A percentile compares a stretch with the other conserved stretches of the same genome.
These are phyloP conservation scores for Orthosia incerta DNA, from an alignment of 2,888 invertebrate species.

Conservation along the genomic window DNA sequence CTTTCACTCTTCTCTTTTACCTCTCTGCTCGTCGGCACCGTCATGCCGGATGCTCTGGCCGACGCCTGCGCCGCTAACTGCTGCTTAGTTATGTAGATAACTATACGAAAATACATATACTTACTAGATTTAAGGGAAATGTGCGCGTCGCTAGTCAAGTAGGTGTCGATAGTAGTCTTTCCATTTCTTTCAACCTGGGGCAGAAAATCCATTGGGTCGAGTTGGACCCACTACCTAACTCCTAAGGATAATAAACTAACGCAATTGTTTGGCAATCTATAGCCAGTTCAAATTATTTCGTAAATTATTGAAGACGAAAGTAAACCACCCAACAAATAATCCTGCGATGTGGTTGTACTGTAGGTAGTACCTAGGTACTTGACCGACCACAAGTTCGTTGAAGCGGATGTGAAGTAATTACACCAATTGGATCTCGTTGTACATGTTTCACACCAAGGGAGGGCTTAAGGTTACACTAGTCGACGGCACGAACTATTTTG, in stretches of 20 bases:
- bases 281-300: background rate
- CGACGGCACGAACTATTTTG: too few relatives aligned
- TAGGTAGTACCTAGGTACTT: conserved; percentile 23
- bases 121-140: conserved; percentile 1
- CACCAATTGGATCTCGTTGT: conserved; percentile 63
- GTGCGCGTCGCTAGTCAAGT: background rate
- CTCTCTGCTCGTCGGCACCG: background rate
- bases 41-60: background rate
- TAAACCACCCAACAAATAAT: background rate
- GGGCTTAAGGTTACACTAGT: too few relatives aligned
- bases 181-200: too few relatives aligned
- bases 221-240: too few relatives aligned
- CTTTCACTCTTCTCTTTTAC: background rate
- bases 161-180: background rate
- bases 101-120: background rate
- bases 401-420: conserved; percentile 62
- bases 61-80: background rate
- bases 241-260: background rate
- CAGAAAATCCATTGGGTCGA: too few relatives aligned
- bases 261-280: background rate
- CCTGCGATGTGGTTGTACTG: conserved; percentile 12
- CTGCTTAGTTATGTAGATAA: background rate
- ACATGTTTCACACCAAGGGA: conserved; percentile 37
- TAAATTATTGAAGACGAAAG: background rate
- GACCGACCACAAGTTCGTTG: conserved; percentile 40